Percentiles rank a stretch among this genome's conserved stretches.
phyloP scores from a whole-genome alignment of 2,113 vertebrate genomes.

The Ranitomeya imitator region DNA sequence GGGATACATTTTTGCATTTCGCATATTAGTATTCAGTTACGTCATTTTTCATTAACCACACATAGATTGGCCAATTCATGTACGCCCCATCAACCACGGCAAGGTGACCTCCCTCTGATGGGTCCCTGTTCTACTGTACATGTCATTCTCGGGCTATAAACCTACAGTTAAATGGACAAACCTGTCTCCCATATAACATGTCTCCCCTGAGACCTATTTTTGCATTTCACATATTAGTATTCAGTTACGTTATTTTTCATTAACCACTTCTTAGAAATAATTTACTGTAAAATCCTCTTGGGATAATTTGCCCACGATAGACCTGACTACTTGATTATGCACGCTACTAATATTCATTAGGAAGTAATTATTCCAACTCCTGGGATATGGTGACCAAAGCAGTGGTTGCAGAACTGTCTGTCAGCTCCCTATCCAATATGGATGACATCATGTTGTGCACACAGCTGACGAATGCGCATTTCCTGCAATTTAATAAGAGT shows the following conservation, averaged over 20 bases:
- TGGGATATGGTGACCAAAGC: not conserved
- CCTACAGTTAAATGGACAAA: too few relatives aligned
- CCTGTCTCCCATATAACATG: too few relatives aligned
- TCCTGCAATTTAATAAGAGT: not conserved
- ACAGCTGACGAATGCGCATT: not conserved
- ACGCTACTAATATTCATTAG: slow-evolving; percentile 13
- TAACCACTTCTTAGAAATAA: slow-evolving; percentile 15
- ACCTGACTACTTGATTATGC: slow-evolving; percentile 24
- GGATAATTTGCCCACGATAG: not conserved
- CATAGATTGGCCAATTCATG: too few relatives aligned
- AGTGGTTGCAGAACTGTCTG: not conserved
- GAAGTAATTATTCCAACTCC: not conserved
- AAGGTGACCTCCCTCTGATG: too few relatives aligned
- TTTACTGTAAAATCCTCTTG: not conserved
- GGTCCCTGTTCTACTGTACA: too few relatives aligned
- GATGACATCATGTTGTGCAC: not conserved
- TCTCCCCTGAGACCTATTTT: not conserved
- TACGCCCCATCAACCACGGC: too few relatives aligned
- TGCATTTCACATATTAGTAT: not conserved
- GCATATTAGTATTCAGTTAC: not conserved
- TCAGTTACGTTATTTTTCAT: not conserved
- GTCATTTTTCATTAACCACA: slow-evolving; percentile 3
- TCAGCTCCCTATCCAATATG: not conserved
- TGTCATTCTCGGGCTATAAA: too few relatives aligned
- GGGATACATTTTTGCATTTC: not conserved